Conservation (phyloP, 2,113 vertebrate genomes). For the Microcebus jonahi region DNA sequence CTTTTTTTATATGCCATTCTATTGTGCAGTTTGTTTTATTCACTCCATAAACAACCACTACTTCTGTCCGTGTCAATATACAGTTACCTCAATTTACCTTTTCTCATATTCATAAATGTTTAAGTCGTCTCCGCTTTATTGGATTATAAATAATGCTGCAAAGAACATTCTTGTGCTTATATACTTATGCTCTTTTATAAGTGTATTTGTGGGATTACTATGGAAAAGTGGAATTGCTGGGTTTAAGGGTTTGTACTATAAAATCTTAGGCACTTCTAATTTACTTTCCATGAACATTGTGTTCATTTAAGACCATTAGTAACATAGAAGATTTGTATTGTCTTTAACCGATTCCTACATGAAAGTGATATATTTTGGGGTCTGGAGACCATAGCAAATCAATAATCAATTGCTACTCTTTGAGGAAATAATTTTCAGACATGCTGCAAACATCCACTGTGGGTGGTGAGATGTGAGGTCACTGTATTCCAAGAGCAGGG, state of each 20-base stretch:
- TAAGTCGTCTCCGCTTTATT: neutral
- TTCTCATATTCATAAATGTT: neutral
- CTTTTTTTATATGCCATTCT: neutral
- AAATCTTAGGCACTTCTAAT: neutral
- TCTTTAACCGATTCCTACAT: neutral
- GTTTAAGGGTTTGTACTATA: neutral
- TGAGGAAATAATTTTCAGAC: conserved; percentile 15
- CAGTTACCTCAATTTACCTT: neutral
- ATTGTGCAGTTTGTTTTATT: neutral
- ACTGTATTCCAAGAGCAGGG: conserved; percentile 1
- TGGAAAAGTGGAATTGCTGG: neutral
- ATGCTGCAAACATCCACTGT: neutral
- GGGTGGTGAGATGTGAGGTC: neutral
- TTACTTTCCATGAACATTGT: conserved; percentile 32
- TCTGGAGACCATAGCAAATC: neutral
- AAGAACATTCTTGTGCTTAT: neutral
- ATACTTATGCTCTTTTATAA: neutral
- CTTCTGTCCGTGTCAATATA: neutral
- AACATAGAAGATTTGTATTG: neutral
- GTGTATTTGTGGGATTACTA: neutral
- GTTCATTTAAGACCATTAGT: neutral
- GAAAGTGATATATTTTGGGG: neutral
- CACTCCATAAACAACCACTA: neutral
- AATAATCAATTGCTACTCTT: neutral
- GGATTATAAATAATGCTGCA: neutral